phyloP scores from a whole-genome alignment of 2,888 invertebrate species.

The Anthrax anthrax region DNA sequence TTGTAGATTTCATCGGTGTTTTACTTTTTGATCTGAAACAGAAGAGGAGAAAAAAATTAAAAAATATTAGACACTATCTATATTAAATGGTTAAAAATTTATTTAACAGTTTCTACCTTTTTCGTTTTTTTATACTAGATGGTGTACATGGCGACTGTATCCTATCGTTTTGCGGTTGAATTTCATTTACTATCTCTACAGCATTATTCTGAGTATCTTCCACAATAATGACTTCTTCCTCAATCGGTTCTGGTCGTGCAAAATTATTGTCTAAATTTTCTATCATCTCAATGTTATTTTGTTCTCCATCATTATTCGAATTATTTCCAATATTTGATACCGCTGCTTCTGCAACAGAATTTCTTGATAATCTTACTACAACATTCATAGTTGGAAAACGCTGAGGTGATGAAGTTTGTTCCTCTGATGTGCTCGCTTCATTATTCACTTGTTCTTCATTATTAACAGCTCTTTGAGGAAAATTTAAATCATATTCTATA shows the following conservation, averaged over 20 bases:
- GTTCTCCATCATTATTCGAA: background rate
- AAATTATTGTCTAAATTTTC: background rate
- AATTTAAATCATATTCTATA: no score
- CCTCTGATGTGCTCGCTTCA: no score
- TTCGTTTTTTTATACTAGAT: constrained; percentile 7
- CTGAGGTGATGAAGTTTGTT: no score
- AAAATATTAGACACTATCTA: background rate
- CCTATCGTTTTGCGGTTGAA: no score
- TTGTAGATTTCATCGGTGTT: no score
- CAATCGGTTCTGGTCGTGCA: no score
- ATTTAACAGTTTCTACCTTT: constrained; percentile 6
- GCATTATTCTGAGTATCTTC: background rate
- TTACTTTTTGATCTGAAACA: background rate
- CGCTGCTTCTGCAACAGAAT: no score
- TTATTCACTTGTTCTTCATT: no score
- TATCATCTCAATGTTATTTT: background rate
- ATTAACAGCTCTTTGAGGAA: no score
- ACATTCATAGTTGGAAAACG: no score
- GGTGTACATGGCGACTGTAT: background rate
- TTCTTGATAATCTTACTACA: no score
- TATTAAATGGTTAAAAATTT: background rate
- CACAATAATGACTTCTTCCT: background rate
- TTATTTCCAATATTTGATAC: no score
- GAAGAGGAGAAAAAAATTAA: background rate
- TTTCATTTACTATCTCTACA: background rate